phyloP scores from a whole-genome alignment of 1,140 invertebrate species.

The Hesperophylax magnus region DNA sequence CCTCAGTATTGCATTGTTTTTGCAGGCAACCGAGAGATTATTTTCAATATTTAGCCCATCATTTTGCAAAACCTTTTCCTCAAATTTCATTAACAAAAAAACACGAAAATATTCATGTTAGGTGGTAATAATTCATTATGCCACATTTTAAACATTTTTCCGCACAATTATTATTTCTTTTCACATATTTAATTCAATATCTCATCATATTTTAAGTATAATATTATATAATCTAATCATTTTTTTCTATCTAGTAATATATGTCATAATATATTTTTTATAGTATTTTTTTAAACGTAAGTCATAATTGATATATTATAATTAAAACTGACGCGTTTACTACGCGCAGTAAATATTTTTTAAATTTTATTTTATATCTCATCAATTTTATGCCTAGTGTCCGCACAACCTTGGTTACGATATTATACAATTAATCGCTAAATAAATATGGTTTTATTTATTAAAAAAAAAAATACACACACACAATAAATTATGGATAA shows the following conservation, averaged over 20 bases:
- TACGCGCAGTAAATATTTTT: conserved; percentile 15
- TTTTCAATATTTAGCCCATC: background rate
- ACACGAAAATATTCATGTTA: background rate
- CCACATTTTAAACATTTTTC: background rate
- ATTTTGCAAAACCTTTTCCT: background rate
- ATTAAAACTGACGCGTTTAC: conserved; percentile 13
- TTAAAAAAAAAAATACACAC: no score
- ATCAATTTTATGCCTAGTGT: conserved; percentile 40
- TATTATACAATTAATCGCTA: conserved; percentile 36
- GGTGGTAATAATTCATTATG: background rate
- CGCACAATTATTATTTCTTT: background rate
- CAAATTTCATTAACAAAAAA: background rate
- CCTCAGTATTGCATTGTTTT: no score
- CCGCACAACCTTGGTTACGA: conserved; percentile 55
- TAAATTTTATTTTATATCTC: conserved; percentile 10
- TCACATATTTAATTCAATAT: background rate
- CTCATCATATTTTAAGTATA: background rate
- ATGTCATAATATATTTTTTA: conserved; percentile 21
- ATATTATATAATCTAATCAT: background rate
- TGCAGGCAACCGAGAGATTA: no score
- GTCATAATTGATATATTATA: conserved; percentile 38
- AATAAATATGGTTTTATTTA: background rate
- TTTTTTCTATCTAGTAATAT: conserved; percentile 42
- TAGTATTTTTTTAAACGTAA: conserved; percentile 7
- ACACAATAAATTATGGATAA: no score